Percentiles rank a stretch among this genome's conserved stretches.
phyloP scores from a whole-genome alignment of 1,140 invertebrate genomes.

The Cardiocondyla obscurior region DNA sequence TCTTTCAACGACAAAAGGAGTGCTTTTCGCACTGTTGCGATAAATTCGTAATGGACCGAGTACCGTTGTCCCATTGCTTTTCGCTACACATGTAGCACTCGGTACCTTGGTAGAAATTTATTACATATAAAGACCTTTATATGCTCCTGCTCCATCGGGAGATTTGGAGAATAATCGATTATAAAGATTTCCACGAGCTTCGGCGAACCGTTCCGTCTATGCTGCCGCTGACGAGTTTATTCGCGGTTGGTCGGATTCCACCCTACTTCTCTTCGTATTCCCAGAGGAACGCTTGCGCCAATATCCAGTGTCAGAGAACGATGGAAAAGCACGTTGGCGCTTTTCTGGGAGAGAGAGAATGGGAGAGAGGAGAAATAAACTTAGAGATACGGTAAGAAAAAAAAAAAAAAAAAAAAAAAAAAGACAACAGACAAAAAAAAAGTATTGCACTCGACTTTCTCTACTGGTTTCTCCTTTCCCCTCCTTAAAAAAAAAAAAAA shows the following conservation, averaged over 20 bases:
- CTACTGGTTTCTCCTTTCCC: not conserved
- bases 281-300: slow-evolving; percentile 42
- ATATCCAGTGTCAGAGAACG: slow-evolving; percentile 55
- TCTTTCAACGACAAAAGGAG: not conserved
- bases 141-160: not conserved
- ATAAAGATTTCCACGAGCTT: slow-evolving; percentile 16
- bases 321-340: not conserved
- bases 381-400: not conserved
- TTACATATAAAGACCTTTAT: not conserved
- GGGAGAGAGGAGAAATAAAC: not conserved
- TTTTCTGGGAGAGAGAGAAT: not conserved
- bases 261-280: slow-evolving; percentile 30
- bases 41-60: slow-evolving; percentile 4
- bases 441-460: not conserved
- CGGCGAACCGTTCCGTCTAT: slow-evolving; percentile 1
- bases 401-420: too few relatives aligned
- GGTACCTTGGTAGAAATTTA: not conserved
- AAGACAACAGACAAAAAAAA: too few relatives aligned
- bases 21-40: not conserved
- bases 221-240: slow-evolving; percentile 53
- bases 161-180: slow-evolving; percentile 52
- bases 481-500: not conserved
- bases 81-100: not conserved
- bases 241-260: slow-evolving; percentile 57
- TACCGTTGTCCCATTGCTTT: not conserved